Percentiles rank a stretch among this genome's conserved stretches.
These are phyloP conservation scores for Tychaedon coryphoeus DNA, from an alignment of 2,113 vertebrate species.

Conservation along the genomic window DNA sequence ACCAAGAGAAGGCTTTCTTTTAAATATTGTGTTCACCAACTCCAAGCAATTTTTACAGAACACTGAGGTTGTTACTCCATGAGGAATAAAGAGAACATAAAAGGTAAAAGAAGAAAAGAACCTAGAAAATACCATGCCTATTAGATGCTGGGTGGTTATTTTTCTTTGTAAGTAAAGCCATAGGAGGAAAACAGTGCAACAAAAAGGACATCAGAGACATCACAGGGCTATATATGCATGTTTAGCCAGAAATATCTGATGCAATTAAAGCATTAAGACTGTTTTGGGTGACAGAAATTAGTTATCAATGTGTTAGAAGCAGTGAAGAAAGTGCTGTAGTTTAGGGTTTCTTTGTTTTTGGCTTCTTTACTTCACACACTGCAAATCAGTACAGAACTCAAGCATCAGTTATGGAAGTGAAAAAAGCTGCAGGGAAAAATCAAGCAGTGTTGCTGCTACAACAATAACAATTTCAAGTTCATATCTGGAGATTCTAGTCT, in stretches of 20 bases:
- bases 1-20: background rate
- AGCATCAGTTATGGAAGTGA: background rate
- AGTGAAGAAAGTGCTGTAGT: background rate
- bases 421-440: background rate
- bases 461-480: background rate
- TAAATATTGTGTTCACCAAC: background rate
- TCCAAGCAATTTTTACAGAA: background rate
- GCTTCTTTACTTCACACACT: background rate
- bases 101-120: background rate
- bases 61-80: background rate
- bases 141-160: background rate
- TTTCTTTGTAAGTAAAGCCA: background rate
- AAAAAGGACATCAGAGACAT: background rate
- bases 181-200: background rate
- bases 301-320: background rate
- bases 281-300: background rate
- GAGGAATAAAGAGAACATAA: background rate
- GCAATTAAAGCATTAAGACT: background rate
- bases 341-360: background rate
- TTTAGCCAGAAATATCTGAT: background rate
- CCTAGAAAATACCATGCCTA: background rate
- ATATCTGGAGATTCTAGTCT: background rate
- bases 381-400: background rate
- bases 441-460: background rate
- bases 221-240: accelerated